These are phyloP conservation scores for Enchytraeus crypticus DNA, from an alignment of 2,888 invertebrate species.

Conservation along the genomic window DNA sequence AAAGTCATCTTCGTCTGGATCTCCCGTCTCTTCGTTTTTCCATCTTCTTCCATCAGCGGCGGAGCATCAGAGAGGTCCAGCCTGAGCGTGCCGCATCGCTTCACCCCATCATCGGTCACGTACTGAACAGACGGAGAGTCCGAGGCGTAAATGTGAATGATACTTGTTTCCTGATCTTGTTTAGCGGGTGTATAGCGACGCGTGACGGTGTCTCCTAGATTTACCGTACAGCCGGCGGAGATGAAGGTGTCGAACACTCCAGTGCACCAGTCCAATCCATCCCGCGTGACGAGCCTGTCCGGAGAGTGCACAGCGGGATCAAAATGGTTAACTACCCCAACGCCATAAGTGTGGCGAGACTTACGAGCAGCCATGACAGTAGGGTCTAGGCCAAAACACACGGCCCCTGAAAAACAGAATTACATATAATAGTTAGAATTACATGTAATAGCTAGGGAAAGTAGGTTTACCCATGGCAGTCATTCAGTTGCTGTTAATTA, in stretches of 20 bases:
- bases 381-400: conserved; percentile 54
- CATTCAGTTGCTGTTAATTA: no score
- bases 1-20: conserved; percentile 54
- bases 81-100: conserved; percentile 51
- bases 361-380: conserved; percentile 51
- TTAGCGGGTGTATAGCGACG: conserved; percentile 54
- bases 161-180: conserved; percentile 49
- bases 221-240: conserved; percentile 51
- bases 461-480: no score
- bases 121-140: conserved; percentile 50
- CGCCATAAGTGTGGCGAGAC: conserved; percentile 54
- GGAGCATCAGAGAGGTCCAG: conserved; percentile 45
- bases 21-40: conserved; percentile 42
- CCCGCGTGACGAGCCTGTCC: conserved; percentile 45
- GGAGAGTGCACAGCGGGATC: conserved; percentile 50
- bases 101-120: conserved; percentile 54
- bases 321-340: conserved; percentile 55
- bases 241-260: conserved; percentile 55
- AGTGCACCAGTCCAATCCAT: conserved; percentile 54
- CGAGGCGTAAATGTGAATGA: conserved; percentile 54
- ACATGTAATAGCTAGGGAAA: no score
- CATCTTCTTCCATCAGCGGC: conserved; percentile 7
- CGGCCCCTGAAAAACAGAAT: conserved; percentile 49
- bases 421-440: no score
- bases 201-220: conserved; percentile 52